phyloP scores from a whole-genome alignment of 2,888 invertebrate species.

The Nipponacmea schrenckii region DNA sequence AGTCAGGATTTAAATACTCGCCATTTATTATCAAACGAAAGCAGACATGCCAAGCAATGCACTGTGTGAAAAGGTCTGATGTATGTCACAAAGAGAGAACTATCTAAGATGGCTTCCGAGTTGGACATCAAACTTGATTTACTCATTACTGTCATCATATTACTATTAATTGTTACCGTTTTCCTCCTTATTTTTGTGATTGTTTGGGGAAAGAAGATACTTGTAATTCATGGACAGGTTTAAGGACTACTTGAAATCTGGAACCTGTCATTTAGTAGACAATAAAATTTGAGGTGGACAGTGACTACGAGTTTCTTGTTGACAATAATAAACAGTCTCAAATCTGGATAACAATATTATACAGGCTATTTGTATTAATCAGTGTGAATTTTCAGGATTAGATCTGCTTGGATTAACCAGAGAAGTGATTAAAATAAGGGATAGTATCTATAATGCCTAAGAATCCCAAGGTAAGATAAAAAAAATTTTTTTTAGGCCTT shows the following conservation, averaged over 20 bases:
- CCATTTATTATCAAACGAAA: background rate
- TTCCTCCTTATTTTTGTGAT: background rate
- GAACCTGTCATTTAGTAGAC: too few relatives aligned
- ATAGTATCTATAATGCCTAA: too few relatives aligned
- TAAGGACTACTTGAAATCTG: background rate
- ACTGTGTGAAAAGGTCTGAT: background rate
- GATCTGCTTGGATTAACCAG: too few relatives aligned
- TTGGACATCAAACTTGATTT: conserved; percentile 3
- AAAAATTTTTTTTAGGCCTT: too few relatives aligned
- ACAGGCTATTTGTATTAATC: too few relatives aligned
- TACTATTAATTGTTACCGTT: background rate
- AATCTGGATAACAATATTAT: too few relatives aligned
- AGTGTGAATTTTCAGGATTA: too few relatives aligned
- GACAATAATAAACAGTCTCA: too few relatives aligned
- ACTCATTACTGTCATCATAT: background rate
- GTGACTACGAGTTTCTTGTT: too few relatives aligned
- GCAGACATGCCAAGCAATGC: background rate
- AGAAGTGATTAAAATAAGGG: too few relatives aligned
- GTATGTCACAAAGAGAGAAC: background rate
- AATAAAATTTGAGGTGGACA: too few relatives aligned
- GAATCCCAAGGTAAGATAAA: too few relatives aligned
- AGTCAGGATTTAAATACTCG: background rate
- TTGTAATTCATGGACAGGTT: background rate
- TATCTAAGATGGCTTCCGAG: background rate
- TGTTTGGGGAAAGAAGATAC: background rate